Conservation (phyloP, 2,113 vertebrate genomes). For the Psittacara wagleri region DNA sequence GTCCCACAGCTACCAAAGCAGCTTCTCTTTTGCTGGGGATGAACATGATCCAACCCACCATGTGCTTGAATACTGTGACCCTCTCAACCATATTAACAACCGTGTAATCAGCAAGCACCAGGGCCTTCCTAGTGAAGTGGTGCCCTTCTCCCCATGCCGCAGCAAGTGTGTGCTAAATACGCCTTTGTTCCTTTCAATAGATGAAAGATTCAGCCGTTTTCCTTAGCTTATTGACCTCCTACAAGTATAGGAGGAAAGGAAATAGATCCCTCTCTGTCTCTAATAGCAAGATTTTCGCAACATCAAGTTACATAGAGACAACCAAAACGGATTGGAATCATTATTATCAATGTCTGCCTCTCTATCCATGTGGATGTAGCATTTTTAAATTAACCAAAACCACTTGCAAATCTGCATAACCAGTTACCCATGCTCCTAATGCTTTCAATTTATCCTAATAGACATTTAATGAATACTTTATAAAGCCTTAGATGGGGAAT, state of each 20-base stretch:
- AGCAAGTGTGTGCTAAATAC: background rate
- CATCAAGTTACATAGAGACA: background rate
- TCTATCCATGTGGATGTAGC: background rate
- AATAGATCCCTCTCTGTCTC: background rate
- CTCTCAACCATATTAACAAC: background rate
- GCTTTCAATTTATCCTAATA: conserved; percentile 77
- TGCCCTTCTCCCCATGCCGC: background rate
- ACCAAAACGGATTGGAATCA: background rate
- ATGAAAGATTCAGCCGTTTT: background rate
- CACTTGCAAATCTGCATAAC: conserved; percentile 66
- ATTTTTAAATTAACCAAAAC: conserved; percentile 67
- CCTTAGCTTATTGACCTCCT: background rate
- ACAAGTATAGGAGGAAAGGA: background rate
- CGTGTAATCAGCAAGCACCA: conserved; percentile 12
- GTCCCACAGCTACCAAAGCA: rapidly evolving
- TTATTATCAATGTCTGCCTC: background rate
- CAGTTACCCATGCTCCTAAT: conserved; percentile 56
- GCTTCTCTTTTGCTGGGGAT: background rate
- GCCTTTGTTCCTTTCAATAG: conserved; percentile 7
- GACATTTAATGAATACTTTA: conserved; percentile 77
- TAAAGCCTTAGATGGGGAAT: conserved; percentile 69
- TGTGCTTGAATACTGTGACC: background rate
- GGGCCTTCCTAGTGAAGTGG: background rate
- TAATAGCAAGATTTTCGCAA: background rate
- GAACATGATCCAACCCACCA: background rate